These are phyloP conservation scores for Larimichthys crocea DNA, from an alignment of 2,113 vertebrate genomes.

Conservation along the genomic window DNA sequence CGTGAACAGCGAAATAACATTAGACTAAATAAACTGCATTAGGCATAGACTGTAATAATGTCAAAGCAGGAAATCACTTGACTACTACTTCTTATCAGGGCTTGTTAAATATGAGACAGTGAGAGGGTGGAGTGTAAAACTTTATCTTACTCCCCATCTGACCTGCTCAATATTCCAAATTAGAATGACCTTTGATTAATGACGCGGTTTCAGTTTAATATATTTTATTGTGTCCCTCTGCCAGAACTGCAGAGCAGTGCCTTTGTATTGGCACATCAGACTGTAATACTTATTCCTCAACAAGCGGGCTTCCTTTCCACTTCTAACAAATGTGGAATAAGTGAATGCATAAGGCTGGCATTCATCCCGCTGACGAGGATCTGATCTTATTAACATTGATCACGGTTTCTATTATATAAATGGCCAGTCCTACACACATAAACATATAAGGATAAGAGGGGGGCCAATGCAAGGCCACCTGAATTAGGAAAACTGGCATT, in stretches of 20 bases:
- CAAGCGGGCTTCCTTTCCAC: constrained; percentile 23
- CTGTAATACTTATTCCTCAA: not conserved
- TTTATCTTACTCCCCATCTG: constrained; percentile 1
- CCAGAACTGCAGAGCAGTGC: constrained; percentile 7
- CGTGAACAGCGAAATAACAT: not conserved
- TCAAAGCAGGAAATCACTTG: not conserved
- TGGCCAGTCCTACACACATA: constrained; percentile 14
- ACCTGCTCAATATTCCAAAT: constrained; percentile 11
- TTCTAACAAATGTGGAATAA: constrained; percentile 26
- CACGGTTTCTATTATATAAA: constrained; percentile 37
- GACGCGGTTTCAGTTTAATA: constrained; percentile 31
- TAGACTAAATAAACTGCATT: not conserved
- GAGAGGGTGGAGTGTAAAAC: constrained; percentile 13
- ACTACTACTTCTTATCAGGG: not conserved
- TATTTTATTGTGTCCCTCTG: constrained; percentile 21
- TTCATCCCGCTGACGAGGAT: constrained; percentile 16
- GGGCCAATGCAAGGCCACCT: not conserved
- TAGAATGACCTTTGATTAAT: constrained; percentile 30
- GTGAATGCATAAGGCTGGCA: constrained; percentile 24
- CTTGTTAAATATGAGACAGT: not conserved
- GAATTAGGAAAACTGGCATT: not conserved
- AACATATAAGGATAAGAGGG: constrained; percentile 1
- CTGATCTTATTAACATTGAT: constrained; percentile 62
- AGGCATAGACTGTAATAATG: not conserved
- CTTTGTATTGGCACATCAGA: constrained; percentile 21